Percentiles rank a stretch among this genome's conserved stretches.
These are phyloP conservation scores for Drosophila pegasa DNA, from an alignment of 2,888 invertebrate species.

Conservation along the genomic window DNA sequence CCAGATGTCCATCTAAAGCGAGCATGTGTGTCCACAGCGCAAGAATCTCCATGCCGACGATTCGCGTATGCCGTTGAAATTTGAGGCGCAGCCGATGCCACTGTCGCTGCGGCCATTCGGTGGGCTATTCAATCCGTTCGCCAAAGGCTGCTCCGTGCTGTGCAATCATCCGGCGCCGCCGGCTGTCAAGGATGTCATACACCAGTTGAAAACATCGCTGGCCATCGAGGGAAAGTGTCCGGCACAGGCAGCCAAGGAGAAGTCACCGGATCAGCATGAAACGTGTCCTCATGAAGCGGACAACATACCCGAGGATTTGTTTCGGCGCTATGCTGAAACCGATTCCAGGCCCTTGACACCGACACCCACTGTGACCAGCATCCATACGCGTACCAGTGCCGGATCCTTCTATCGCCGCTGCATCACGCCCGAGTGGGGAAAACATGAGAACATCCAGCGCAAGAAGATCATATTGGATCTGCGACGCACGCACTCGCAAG, in stretches of 20 bases:
- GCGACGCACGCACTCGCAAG: slow-evolving; percentile 85
- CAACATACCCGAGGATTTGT: slow-evolving; percentile 91
- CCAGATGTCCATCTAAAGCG: slow-evolving; percentile 22
- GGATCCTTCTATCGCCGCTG: slow-evolving; percentile 87
- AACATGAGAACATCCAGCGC: slow-evolving; percentile 85
- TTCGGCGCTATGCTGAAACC: slow-evolving; percentile 92
- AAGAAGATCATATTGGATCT: slow-evolving; percentile 91
- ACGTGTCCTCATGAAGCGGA: slow-evolving; percentile 85
- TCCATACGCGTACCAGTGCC: slow-evolving; percentile 89
- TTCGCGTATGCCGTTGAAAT: slow-evolving; percentile 76
- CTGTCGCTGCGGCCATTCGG: slow-evolving; percentile 92
- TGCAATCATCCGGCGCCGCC: slow-evolving; percentile 94
- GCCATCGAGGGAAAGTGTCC: slow-evolving; percentile 82
- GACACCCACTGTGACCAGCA: slow-evolving; percentile 91
- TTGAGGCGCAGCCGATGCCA: slow-evolving; percentile 89
- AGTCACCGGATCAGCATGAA: slow-evolving; percentile 38
- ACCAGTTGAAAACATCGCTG: slow-evolving; percentile 90
- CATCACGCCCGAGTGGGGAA: slow-evolving; percentile 89
- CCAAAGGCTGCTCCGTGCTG: slow-evolving; percentile 91
- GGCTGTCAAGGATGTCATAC: slow-evolving; percentile 90
- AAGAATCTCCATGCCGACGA: slow-evolving; percentile 54
- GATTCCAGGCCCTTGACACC: slow-evolving; percentile 93
- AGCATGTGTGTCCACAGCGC: slow-evolving; percentile 36
- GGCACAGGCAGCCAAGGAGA: slow-evolving; percentile 48
- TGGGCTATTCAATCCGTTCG: slow-evolving; percentile 92